Base-by-base conservation (phyloP, 2,113 vertebrate species). In the Aphyosemion australe region DNA sequence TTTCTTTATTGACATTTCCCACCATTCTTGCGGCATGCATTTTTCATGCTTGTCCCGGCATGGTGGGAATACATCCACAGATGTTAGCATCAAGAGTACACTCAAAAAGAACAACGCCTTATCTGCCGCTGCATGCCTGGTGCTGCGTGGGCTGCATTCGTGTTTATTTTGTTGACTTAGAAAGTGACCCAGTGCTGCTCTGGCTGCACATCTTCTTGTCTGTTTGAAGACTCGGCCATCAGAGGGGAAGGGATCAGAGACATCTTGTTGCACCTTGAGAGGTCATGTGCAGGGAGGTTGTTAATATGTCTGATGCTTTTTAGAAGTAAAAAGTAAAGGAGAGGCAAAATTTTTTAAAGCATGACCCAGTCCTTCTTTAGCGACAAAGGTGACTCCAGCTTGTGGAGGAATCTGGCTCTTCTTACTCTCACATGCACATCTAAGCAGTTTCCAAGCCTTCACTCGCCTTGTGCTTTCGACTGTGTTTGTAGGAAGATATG, bases 1-100 rank as follows among this genome's bases (percentile, higher is more conserved):
- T 88, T 76, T 79, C 84, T 84, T 74, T 75, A 89, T 89, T 85
- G 82, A 89, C 84, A 86, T 87, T 88, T 88, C 72, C 69, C 51
- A 61, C 64, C 32, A 50, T 72, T 71, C 48, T 60, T 65, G 34
- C 34, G 34, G 34, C 67, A 82, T 84, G 63, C 76, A 85, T 90
- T 87, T 88, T 85, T 86, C 63, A 85, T 78, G 57, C 49, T 56
- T 66, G 41, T 76, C 65, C 56, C 5, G 45, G 26, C 39, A 73
- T 32, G 10, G 61, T 12, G 45, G 47, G 57, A 60, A 46, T 53
- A 54, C 65, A 63, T 78, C 58, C 18, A n/a, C 37, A 61, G n/a
- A 76, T 56, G 53, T 47, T 47, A 48, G 72, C 45, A 26, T 69
- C 63, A 46, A 42, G 48, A 77, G 58, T 5, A 61, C 43, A 57